phyloP scores from a whole-genome alignment of 2,888 invertebrate species.

The Hylaea fasciaria region DNA sequence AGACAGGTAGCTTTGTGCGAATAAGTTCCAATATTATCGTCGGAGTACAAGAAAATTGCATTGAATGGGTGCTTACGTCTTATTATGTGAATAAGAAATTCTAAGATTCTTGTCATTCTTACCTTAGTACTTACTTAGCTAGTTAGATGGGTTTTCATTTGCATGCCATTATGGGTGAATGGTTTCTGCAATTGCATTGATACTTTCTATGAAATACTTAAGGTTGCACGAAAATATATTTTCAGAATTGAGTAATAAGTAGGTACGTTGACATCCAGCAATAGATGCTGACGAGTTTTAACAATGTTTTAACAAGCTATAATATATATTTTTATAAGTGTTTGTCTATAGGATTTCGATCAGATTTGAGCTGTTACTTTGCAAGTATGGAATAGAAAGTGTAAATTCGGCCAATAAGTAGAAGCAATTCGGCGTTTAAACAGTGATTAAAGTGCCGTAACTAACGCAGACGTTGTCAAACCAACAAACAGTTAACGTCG shows the following conservation, averaged over 20 bases:
- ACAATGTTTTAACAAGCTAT: too few relatives aligned
- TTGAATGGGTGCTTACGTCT: constrained; percentile 27
- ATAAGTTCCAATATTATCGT: constrained; percentile 59
- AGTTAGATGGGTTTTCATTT: constrained; percentile 9
- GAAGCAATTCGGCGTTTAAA: constrained; percentile 15
- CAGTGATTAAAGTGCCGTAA: constrained; percentile 25
- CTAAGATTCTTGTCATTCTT: constrained; percentile 12
- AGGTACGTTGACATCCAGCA: too few relatives aligned
- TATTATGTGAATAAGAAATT: constrained; percentile 13
- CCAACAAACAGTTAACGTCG: constrained; percentile 27
- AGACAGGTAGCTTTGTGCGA: constrained; percentile 60
- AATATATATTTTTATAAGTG: too few relatives aligned
- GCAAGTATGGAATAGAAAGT: too few relatives aligned
- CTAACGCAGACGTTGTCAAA: constrained; percentile 21
- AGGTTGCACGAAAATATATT: too few relatives aligned
- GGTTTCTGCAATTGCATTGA: too few relatives aligned
- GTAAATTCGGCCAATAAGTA: too few relatives aligned
- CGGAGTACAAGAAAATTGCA: constrained; percentile 33
- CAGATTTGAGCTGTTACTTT: too few relatives aligned
- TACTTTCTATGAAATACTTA: too few relatives aligned
- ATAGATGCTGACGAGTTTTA: too few relatives aligned
- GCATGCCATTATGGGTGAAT: neutral
- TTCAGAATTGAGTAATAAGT: too few relatives aligned
- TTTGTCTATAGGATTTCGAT: too few relatives aligned
- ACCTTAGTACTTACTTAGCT: neutral